A percentile compares a stretch with the other conserved stretches of the same genome.
These are phyloP conservation scores for Narcine bancroftii DNA, from an alignment of 2,113 vertebrate species.

Conservation along the genomic window DNA sequence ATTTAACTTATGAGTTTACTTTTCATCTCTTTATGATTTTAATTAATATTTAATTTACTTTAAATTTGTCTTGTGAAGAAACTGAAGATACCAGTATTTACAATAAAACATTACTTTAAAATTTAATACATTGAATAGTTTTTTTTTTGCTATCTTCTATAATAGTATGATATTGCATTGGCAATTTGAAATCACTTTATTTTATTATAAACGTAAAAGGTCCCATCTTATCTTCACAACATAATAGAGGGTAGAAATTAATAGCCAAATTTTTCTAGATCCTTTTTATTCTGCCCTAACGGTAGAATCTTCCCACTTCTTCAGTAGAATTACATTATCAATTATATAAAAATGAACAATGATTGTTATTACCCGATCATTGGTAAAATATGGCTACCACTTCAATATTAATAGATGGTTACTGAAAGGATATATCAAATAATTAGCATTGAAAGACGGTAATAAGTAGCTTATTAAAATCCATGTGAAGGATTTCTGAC, in stretches of 20 bases:
- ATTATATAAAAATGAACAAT: constrained; percentile 36
- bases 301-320: constrained; percentile 7
- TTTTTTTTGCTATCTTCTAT: neutral
- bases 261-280: neutral
- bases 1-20: constrained; percentile 1
- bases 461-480: constrained; percentile 87
- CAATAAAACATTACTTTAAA: constrained; percentile 18
- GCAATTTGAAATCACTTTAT: constrained; percentile 8
- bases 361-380: constrained; percentile 36
- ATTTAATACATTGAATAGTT: constrained; percentile 30
- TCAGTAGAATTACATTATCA: constrained; percentile 21
- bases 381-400: constrained; percentile 33
- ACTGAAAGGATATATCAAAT: constrained; percentile 57
- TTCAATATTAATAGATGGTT: constrained; percentile 36
- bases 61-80: neutral
- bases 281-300: neutral
- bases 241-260: neutral
- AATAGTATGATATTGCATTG: neutral
- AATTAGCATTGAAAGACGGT: constrained; percentile 68
- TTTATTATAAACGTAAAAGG: constrained; percentile 5
- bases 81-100: neutral
- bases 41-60: constrained; percentile 16
- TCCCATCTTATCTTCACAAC: neutral
- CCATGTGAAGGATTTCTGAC: constrained; percentile 64
- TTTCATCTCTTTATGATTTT: neutral